Evolutionary conservation across 1,140 invertebrate genomes (phyloP).

Genomic region (Drosophila subpulchrella): DNA sequence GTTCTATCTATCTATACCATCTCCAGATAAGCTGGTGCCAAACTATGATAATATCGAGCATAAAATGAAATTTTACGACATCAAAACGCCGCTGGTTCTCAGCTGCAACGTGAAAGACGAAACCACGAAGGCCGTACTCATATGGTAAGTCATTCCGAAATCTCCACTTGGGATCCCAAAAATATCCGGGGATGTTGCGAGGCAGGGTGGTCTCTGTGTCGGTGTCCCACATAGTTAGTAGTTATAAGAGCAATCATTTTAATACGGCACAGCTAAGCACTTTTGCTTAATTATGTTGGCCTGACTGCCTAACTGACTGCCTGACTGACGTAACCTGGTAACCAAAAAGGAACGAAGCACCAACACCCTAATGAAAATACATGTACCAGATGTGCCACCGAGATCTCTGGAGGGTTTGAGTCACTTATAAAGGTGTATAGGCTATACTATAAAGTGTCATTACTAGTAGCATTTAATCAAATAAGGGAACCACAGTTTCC

Average conservation of each 20-base stretch:
- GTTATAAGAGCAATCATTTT: constrained; percentile 82
- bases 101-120: constrained; percentile 76
- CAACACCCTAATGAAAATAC: not conserved
- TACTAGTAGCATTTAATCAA: too few species aligned
- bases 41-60: constrained; percentile 82
- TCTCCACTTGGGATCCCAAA: not conserved
- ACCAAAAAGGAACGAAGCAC: constrained; percentile 10
- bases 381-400: not conserved
- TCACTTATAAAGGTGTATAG: too few species aligned
- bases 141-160: constrained; percentile 66
- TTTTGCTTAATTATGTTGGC: constrained; percentile 81
- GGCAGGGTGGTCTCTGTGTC: not conserved
- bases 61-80: constrained; percentile 82
- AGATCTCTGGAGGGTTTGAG: too few species aligned
- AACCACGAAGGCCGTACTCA: constrained; percentile 46
- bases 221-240: constrained; percentile 64
- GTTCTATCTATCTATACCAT: constrained; percentile 52
- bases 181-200: constrained; percentile 19
- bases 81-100: constrained; percentile 79
- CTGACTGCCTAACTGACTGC: constrained; percentile 52
- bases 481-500: too few species aligned
- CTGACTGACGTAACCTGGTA: constrained; percentile 74
- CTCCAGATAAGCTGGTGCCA: constrained; percentile 79
- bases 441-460: too few species aligned
- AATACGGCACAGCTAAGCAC: constrained; percentile 80